These are phyloP conservation scores for Pollenia labialis DNA, from an alignment of 2,888 invertebrate species.

Conservation along the genomic window DNA sequence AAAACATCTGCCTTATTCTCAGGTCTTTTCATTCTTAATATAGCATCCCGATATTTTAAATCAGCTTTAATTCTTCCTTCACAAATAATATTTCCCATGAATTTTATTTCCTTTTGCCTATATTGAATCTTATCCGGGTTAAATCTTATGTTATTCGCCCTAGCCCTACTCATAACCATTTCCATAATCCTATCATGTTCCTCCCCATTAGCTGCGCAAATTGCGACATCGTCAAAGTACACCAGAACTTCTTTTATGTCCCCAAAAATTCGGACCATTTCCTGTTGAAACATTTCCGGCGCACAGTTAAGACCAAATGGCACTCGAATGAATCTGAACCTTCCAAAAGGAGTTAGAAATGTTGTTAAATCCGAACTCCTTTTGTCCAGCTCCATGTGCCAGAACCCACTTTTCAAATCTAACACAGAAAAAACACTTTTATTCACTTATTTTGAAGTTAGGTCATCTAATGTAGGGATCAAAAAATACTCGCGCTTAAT, in stretches of 20 bases:
- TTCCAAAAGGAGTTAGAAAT: slow-evolving; percentile 20
- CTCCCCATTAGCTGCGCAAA: not conserved
- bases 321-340: slow-evolving; percentile 1
- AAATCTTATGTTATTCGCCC: no score
- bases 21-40: no score
- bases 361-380: slow-evolving; percentile 4
- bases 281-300: slow-evolving; percentile 11
- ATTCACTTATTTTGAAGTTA: not conserved
- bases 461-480: not conserved
- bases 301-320: slow-evolving; percentile 9
- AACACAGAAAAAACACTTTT: not conserved
- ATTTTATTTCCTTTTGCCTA: no score
- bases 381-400: no score
- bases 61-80: no score
- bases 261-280: not conserved
- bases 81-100: no score
- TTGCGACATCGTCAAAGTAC: slow-evolving; percentile 14
- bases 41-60: no score
- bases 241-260: not conserved
- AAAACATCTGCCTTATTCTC: no score
- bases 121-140: no score
- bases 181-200: not conserved
- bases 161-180: not conserved
- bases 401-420: no score
- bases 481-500: not conserved